Evolutionary conservation across 2,113 vertebrate species (phyloP), one percentile per base, ranked within the genome.

Genomic region (Channa argus): DNA sequence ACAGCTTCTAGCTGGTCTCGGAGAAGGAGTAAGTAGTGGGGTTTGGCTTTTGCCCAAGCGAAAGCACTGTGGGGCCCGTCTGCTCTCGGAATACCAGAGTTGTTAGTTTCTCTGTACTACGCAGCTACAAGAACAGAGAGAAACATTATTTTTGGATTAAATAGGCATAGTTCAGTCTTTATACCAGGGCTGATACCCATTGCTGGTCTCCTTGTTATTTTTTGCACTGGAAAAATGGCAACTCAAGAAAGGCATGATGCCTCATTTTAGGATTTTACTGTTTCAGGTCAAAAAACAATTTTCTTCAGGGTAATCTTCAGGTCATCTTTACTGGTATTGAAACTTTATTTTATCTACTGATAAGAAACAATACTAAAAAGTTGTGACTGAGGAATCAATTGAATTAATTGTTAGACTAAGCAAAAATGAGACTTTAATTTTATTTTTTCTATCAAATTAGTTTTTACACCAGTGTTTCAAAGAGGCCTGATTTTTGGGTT

Each of bases 91-190:
- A 72, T 65, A 75, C 71, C 61, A 69, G 53, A 11, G 72, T 73
- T 52, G 51, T 55, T 63, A 62, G 9, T 39, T 1, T n/a, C 37
- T 45, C 13, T 33, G 7, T 24, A 49, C 52, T 38, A 56, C n/a
- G 5, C 61, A 58, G 59, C 54, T 33, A 72, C 43, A 58, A 74
- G 15, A 63, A 49, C 24, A 59, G 49, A 66, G 58, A 70, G 36
- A 37, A 60, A 24, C 49, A n/a, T 15, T 63, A 71, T 33, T 46
- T 6, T 5, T 65, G 44, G 55, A 62, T 69, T 56, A 75, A 76
- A 74, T 37, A 13, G 79, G 59, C 71, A 72, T 66, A 69, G 63
- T 82, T 77, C 71, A 47, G 81, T 74, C 43, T 69, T 13, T 84
- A 62, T 13, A 51, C 45, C 13, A 50, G 33, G 14, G 49, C 53